Conservation (phyloP, 1,140 invertebrate genomes). For the Anagrus nilaparvatae region DNA sequence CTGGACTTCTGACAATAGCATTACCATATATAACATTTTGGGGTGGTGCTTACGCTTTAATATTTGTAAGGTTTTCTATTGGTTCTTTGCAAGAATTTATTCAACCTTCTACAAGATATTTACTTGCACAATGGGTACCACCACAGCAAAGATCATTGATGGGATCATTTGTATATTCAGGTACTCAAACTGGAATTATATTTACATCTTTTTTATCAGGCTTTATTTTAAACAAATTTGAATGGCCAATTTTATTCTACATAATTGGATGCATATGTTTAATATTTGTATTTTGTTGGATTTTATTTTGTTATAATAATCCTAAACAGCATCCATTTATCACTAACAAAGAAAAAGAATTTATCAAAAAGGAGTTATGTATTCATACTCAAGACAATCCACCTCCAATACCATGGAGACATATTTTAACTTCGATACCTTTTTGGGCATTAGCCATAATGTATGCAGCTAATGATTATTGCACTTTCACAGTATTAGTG, state of each 20-base stretch:
- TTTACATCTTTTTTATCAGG: conserved; percentile 62
- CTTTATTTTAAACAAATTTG: conserved; percentile 46
- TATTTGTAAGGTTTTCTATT: conserved; percentile 56
- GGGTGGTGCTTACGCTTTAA: conserved; percentile 20
- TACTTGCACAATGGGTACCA: conserved; percentile 50
- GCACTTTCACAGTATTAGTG: conserved; percentile 59
- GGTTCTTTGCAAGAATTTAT: conserved; percentile 68
- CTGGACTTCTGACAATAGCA: conserved; percentile 41
- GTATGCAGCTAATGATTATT: conserved; percentile 55
- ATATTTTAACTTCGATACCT: conserved; percentile 24
- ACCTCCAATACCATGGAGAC: conserved; percentile 24
- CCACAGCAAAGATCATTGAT: conserved; percentile 29
- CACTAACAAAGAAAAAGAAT: conserved; percentile 60
- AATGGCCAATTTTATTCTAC: conserved; percentile 2
- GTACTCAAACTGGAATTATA: conserved; percentile 47
- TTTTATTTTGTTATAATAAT: conserved; percentile 55
- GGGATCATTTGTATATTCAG: conserved; percentile 31
- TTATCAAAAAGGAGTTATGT: conserved; percentile 51
- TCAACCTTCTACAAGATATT: conserved; percentile 61
- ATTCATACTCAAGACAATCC: conserved; percentile 43
- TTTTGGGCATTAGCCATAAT: conserved; percentile 48
- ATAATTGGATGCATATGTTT: neutral
- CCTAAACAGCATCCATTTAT: conserved; percentile 77
- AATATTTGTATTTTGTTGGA: conserved; percentile 12
- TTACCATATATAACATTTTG: conserved; percentile 27